Evolutionary conservation across 2,888 invertebrate genomes (phyloP), one percentile per base, ranked within the genome.

Genomic region (Argyra leucocephala): DNA sequence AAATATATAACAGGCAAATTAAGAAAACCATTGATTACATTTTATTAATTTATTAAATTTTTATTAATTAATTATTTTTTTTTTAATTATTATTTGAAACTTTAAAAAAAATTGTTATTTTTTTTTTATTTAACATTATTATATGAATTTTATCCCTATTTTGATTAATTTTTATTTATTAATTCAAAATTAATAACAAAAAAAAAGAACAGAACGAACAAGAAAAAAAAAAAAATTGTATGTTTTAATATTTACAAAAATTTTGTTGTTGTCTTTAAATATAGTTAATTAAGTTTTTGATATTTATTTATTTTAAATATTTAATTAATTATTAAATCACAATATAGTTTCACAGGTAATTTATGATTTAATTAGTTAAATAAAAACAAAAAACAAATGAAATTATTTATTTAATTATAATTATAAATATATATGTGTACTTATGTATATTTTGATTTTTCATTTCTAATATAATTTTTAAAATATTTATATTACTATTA

Each of bases 291-390:
- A 48, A 48, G 12, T 48, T 48, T 48, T 48, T 48, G 12, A 4
- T 31, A 31, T 10, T 31, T 31, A 10, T 31, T 26, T 26, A 6
- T 26, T 26, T 26, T 26, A 6, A 6, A 6, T 37, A 37, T 37
- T 15, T 37, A 12, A 18, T 48, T 12, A 18, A 48, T 18, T 48
- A 18, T 12, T 48, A 48, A 31, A 48, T 48, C 48, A 48, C 48
- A 48, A 48, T n/a, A n/a, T 48, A 48, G 48, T 48, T 48, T 48
- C 48, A 48, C 48, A 48, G 48, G 48, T 48, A 48, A 48, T 48
- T 48, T 48, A 48, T 18, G 18, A 37, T 37, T 26, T 31, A 31
- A 31, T 31, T 31, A 6, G 7, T 31, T 31, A 31, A 31, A 31
- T 31, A n/a, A n/a, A n/a, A n/a, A n/a, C n/a, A n/a, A n/a, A n/a